phyloP scores from a whole-genome alignment of 2,888 invertebrate genomes.

The Molorchus minor region DNA sequence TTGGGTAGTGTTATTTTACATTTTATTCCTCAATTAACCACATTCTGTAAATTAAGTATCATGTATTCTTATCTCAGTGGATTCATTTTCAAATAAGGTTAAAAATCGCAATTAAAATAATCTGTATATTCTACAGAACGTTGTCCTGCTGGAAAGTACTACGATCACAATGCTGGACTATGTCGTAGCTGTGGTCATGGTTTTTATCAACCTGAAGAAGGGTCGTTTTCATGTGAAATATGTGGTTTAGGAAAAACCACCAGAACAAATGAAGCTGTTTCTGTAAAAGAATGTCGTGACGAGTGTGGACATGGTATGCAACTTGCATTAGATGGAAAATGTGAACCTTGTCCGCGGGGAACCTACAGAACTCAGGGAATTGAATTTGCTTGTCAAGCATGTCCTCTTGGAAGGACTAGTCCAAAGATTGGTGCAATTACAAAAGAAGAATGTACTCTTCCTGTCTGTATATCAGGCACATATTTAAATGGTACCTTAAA shows the following conservation, averaged over 20 bases:
- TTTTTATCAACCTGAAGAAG: constrained; percentile 90
- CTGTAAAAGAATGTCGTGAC: constrained; percentile 86
- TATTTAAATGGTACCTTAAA: constrained; percentile 88
- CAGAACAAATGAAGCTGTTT: constrained; percentile 87
- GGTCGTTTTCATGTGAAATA: constrained; percentile 86
- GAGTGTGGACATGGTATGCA: constrained; percentile 90
- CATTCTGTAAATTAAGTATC: too few relatives aligned
- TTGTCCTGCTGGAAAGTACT: constrained; percentile 94
- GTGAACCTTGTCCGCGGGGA: constrained; percentile 89
- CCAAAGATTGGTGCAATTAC: constrained; percentile 84
- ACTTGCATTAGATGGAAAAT: constrained; percentile 85
- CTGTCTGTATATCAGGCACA: constrained; percentile 84
- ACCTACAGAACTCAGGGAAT: constrained; percentile 76
- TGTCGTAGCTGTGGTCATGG: constrained; percentile 95
- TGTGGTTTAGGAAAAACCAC: constrained; percentile 94
- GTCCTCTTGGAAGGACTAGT: constrained; percentile 91
- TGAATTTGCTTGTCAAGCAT: constrained; percentile 86
- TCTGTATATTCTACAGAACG: constrained; percentile 69
- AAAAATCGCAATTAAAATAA: too few relatives aligned
- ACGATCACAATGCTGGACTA: constrained; percentile 86
- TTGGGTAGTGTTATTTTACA: too few relatives aligned
- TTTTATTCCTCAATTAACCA: too few relatives aligned
- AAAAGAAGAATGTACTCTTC: constrained; percentile 91
- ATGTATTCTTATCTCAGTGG: too few relatives aligned
- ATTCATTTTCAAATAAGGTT: too few relatives aligned